Conservation (phyloP, 2,113 vertebrate genomes). For the Zosterops japonicus region DNA sequence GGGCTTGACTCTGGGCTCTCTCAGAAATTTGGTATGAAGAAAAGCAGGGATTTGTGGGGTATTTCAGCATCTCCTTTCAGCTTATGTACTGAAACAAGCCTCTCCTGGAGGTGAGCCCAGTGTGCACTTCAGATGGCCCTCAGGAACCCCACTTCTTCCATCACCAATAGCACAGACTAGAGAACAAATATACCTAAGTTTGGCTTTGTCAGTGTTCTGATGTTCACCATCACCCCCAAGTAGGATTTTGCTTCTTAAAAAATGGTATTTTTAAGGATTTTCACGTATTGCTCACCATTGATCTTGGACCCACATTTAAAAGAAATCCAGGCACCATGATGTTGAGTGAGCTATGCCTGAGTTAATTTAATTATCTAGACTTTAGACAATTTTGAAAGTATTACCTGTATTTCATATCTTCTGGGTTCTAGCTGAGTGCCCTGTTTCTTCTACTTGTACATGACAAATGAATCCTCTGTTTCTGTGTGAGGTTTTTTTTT, state of each 20-base stretch:
- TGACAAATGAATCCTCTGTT: background rate
- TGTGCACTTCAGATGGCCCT: background rate
- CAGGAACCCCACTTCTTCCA: background rate
- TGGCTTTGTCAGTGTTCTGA: background rate
- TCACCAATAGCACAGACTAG: background rate
- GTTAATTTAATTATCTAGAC: conserved; percentile 18
- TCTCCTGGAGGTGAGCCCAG: background rate
- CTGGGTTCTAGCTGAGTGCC: background rate
- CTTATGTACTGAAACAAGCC: background rate
- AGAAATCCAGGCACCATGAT: background rate
- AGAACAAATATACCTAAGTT: background rate
- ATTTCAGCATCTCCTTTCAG: background rate
- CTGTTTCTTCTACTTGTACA: background rate
- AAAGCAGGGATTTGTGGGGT: background rate
- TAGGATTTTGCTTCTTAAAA: background rate
- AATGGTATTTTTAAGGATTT: background rate
- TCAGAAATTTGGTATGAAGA: background rate
- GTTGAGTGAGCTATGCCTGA: background rate
- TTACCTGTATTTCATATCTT: background rate
- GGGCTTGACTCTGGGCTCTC: background rate
- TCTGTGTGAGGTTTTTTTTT: background rate
- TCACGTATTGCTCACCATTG: background rate
- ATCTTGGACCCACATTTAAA: conserved; percentile 7
- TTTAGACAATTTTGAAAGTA: conserved; percentile 18
- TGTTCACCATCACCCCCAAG: background rate